Evolutionary conservation across 2,113 vertebrate species (phyloP).

Genomic region (Syngnathus scovelli): DNA sequence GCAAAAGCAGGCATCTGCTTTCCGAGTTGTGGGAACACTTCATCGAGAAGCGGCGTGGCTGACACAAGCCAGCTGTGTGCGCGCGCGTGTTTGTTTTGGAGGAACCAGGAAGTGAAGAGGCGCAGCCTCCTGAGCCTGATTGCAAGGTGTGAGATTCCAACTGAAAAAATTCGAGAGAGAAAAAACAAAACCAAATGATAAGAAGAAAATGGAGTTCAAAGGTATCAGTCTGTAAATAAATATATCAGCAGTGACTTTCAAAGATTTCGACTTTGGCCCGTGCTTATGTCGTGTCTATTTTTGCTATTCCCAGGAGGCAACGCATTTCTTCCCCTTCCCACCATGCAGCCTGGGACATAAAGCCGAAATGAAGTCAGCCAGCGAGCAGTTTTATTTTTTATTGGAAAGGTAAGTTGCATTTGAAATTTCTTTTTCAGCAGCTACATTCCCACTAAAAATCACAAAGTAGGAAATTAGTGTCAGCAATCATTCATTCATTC

Average conservation of each 20-base stretch:
- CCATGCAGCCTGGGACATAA: not conserved
- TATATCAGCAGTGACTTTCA: not conserved
- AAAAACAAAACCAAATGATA: not conserved
- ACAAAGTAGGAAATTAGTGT: too few species aligned
- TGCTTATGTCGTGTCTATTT: not conserved
- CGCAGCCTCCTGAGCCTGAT: not conserved
- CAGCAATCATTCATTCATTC: not conserved
- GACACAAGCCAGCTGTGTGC: slow-evolving; percentile 51
- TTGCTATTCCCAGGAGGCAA: not conserved
- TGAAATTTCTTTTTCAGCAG: not conserved
- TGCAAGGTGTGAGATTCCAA: not conserved
- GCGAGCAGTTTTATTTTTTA: not conserved
- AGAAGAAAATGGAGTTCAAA: not conserved
- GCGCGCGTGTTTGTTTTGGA: not conserved
- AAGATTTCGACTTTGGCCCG: not conserved
- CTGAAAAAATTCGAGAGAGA: too few species aligned
- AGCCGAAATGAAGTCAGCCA: not conserved
- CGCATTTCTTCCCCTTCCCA: not conserved
- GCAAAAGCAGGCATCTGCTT: slow-evolving; percentile 13
- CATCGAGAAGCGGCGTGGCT: slow-evolving; percentile 15
- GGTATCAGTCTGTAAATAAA: not conserved
- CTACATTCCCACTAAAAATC: not conserved
- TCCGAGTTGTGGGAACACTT: slow-evolving; percentile 28
- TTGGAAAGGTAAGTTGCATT: not conserved
- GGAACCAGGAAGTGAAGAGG: slow-evolving; percentile 4